A percentile compares a stretch with the other conserved stretches of the same genome.
Conservation (phyloP, 2,888 invertebrate species). For the Thereva unica region DNA sequence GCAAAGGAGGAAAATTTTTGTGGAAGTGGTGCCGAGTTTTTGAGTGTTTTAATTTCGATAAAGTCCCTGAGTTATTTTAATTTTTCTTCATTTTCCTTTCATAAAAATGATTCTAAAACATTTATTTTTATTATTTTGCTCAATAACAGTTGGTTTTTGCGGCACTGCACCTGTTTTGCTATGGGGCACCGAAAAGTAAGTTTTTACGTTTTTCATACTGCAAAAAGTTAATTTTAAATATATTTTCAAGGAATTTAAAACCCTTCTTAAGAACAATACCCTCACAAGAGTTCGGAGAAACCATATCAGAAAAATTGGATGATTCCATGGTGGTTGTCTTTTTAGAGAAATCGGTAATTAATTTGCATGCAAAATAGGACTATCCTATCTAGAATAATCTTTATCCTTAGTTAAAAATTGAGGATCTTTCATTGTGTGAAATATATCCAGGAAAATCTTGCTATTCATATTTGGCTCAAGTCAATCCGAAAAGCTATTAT, state of each 20-base stretch:
- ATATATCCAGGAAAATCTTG: constrained; percentile 52
- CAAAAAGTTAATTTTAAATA: constrained; percentile 28
- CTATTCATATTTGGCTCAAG: constrained; percentile 56
- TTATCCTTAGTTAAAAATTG: constrained; percentile 56
- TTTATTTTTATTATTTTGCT: too few species aligned
- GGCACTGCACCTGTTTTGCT: too few species aligned
- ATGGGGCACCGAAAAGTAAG: too few species aligned
- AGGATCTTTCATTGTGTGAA: constrained; percentile 59
- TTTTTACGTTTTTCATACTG: not conserved
- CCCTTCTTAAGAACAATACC: constrained; percentile 49
- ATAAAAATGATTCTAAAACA: too few species aligned
- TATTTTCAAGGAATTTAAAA: constrained; percentile 46
- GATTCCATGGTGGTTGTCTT: constrained; percentile 60
- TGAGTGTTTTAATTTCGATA: too few species aligned
- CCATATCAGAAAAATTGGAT: constrained; percentile 45
- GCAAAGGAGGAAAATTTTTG: too few species aligned
- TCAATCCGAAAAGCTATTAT: constrained; percentile 61
- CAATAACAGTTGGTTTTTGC: too few species aligned
- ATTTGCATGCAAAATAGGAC: not conserved
- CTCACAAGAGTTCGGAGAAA: constrained; percentile 48
- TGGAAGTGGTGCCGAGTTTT: too few species aligned
- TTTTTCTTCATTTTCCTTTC: too few species aligned
- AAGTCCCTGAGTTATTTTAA: too few species aligned
- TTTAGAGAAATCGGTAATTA: constrained; percentile 60
- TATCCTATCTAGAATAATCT: not conserved